Evolutionary conservation across 2,888 invertebrate genomes (phyloP), one percentile per base, ranked within the genome.

Genomic region (Labia minor): DNA sequence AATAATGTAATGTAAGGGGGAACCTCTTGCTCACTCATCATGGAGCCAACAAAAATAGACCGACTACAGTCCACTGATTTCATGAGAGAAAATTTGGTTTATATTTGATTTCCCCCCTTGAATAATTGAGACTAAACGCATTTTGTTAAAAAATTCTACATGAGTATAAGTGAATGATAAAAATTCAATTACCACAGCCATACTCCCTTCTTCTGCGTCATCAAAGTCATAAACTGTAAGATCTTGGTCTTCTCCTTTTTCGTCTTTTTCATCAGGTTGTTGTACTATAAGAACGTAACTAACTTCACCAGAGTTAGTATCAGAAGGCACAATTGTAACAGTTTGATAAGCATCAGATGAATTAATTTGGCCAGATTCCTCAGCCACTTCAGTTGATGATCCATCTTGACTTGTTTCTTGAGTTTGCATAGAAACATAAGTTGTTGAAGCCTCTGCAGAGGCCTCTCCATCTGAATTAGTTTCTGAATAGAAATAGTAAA

Each of bases 271-370:
- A 66, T 83, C 85, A 3, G 86, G 85, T 72, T 88, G 88, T 73
- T 89, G 88, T 11, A 94, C 90, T 67, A 94, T 91, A 14, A 94
- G 82, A 0, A 95, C 90, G 74, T 93, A 94, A 78, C 90, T 92
- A 37, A 93, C 85, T 79, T 93, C 92, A 0, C 89, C 89, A 21
- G 85, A 83, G 72, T 84, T 85, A 0, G 83, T 82, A 70, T 90
- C 89, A 0, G 91, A 87, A 0, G 92, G 92, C 64, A 93, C 86
- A 70, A 93, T 85, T 0, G 92, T 91, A 0, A 93, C 89, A 0
- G 92, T 87, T 78, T 91, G 91, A 77, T 84, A 91, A 1, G 83
- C 81, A 71, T 86, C 86, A 4, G 81, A 82, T 19, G 83, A 80
- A 74, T 82, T 82, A 49, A 65, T 65, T 20, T 61, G 14, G 16